Evolutionary conservation across 2,113 vertebrate genomes (phyloP).

Genomic region (Crotalus tigris): DNA sequence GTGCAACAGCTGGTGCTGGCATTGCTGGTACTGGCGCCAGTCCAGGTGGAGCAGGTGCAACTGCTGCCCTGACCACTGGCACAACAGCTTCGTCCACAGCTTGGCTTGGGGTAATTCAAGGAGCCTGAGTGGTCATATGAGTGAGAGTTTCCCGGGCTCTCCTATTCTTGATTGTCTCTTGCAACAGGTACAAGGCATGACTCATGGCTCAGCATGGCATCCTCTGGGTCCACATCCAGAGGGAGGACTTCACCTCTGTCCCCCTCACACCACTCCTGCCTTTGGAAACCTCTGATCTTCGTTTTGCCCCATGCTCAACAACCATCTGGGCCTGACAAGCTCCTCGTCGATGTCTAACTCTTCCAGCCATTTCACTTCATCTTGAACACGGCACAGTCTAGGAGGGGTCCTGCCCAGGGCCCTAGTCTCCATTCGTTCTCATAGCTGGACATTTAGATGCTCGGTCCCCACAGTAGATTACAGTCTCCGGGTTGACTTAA

Average conservation of each 20-base stretch:
- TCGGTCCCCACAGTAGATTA: neutral
- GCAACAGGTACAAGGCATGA: neutral
- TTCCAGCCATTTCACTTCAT: neutral
- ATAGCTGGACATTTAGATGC: neutral
- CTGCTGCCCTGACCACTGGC: no score
- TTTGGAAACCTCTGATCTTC: neutral
- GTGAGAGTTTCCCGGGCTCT: no score
- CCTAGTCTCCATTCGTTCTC: neutral
- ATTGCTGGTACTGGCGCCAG: no score
- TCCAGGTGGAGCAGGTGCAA: no score
- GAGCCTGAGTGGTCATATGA: no score
- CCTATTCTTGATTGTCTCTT: no score
- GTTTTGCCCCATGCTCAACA: neutral
- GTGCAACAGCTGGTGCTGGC: no score
- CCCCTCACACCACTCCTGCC: neutral
- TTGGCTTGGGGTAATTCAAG: no score
- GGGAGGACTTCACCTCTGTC: no score
- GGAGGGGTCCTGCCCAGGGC: accelerated
- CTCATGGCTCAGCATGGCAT: neutral
- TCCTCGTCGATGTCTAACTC: neutral
- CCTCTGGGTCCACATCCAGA: neutral
- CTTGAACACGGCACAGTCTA: neutral
- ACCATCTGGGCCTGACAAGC: neutral
- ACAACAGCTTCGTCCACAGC: no score
- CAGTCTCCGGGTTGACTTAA: neutral